A percentile compares a stretch with the other conserved stretches of the same genome.
Conservation (phyloP, 2,113 vertebrate genomes). For the human region GRCh38 chr15:81810001-81810500, state of each 20-base stretch:
- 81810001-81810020: conserved; percentile 17
- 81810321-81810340: not conserved
- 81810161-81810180: not conserved
- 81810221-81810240: not conserved
- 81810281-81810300: not conserved
- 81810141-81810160: not conserved
- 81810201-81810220: not conserved
- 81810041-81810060: conserved; percentile 57
- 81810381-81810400: not conserved
- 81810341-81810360: not conserved
- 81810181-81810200: conserved; percentile 7
- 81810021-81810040: not conserved
- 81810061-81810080: not conserved
- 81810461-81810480: no score
- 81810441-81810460: not conserved
- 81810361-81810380: not conserved
- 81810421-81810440: not conserved
- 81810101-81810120: not conserved
- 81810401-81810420: not conserved
- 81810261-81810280: not conserved
- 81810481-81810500: not conserved
- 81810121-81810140: conserved; percentile 12
- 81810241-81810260: not conserved
- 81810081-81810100: not conserved
- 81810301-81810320: rapidly evolving